Percentiles rank a stretch among this genome's conserved stretches.
Evolutionary conservation across 1,140 invertebrate species (phyloP).

Genomic region (Limonius californicus): DNA sequence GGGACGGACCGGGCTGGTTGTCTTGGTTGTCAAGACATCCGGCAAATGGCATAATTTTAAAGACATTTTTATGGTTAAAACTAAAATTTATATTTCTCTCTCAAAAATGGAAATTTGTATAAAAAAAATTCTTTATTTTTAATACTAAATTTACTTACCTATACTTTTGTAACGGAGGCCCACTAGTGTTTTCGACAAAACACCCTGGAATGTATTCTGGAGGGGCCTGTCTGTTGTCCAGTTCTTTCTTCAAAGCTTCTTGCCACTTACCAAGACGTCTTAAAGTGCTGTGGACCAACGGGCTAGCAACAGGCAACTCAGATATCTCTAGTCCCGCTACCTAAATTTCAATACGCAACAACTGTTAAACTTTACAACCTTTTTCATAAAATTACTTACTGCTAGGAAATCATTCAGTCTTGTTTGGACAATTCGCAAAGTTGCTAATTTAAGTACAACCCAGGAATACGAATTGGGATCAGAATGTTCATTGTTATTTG

Average conservation of each 20-base stretch:
- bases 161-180: constrained; percentile 90
- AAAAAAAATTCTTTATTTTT: too few species aligned
- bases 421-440: constrained; percentile 76
- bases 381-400: constrained; percentile 18
- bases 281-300: constrained; percentile 85
- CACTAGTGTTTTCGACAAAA: constrained; percentile 64
- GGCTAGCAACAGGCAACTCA: constrained; percentile 92
- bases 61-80: too few species aligned
- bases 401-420: constrained; percentile 74
- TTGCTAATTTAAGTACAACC: constrained; percentile 86
- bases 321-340: constrained; percentile 43
- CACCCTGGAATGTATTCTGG: constrained; percentile 81
- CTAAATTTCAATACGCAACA: constrained; percentile 24
- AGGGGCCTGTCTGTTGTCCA: constrained; percentile 74
- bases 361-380: background rate
- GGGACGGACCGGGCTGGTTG: too few species aligned
- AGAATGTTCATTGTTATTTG: constrained; percentile 78
- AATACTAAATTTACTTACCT: constrained; percentile 50
- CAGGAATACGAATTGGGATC: constrained; percentile 93
- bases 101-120: too few species aligned
- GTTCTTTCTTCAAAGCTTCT: constrained; percentile 64
- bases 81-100: too few species aligned
- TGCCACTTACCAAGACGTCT: constrained; percentile 87
- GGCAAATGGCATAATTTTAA: too few species aligned
- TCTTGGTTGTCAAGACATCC: too few species aligned